Percentiles rank a stretch among this genome's conserved stretches.
phyloP scores from a whole-genome alignment of 2,113 vertebrate genomes.

The Clarias magur region DNA sequence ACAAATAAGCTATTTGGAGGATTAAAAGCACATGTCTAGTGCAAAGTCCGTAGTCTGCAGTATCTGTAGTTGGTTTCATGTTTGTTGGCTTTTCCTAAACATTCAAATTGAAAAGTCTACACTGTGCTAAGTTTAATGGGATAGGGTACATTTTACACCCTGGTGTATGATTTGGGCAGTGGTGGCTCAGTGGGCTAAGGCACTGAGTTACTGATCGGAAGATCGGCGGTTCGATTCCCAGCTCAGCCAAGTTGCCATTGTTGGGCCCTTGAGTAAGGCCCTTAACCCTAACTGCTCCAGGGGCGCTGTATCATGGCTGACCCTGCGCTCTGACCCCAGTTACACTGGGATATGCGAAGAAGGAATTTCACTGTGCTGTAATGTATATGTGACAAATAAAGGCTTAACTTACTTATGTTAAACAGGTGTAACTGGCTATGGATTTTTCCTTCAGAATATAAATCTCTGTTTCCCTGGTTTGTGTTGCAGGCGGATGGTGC shows the following conservation, averaged over 20 bases:
- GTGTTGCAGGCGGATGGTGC: conserved; percentile 82
- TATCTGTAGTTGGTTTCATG: neutral
- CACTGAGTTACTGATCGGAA: too few species aligned
- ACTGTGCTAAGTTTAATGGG: neutral
- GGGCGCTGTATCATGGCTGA: too few species aligned
- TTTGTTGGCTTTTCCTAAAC: neutral
- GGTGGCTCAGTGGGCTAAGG: too few species aligned
- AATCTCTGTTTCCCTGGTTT: conserved; percentile 4
- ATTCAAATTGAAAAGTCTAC: neutral
- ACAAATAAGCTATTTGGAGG: neutral
- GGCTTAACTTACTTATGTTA: neutral
- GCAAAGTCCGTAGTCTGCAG: neutral
- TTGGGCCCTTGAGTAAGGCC: too few species aligned
- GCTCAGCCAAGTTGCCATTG: too few species aligned
- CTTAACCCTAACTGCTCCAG: too few species aligned
- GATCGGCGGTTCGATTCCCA: too few species aligned
- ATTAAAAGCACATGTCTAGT: neutral
- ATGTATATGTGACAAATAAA: too few species aligned
- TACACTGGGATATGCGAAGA: too few species aligned
- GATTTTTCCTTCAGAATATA: neutral
- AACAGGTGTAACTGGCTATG: neutral
- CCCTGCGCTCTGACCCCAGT: too few species aligned
- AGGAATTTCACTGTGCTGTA: too few species aligned
- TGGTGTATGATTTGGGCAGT: too few species aligned
- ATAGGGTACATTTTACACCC: neutral